Conservation (phyloP, 2,888 invertebrate genomes). For the Pomacea canaliculata region DNA sequence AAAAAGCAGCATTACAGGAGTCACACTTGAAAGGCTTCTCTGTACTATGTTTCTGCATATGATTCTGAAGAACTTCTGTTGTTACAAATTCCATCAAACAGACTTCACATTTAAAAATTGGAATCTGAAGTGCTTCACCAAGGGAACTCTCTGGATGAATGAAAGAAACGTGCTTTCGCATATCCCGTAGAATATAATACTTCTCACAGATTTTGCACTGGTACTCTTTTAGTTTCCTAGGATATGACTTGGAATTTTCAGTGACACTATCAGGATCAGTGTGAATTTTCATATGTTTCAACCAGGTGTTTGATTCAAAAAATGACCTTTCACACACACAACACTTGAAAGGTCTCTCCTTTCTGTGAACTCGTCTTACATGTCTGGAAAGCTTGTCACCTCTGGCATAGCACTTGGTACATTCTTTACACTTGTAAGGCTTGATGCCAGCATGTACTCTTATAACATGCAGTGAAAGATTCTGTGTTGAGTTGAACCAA, state of each 20-base stretch:
- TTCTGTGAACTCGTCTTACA: background rate
- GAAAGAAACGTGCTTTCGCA: background rate
- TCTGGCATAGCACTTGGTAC: conserved; percentile 8
- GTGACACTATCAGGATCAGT: background rate
- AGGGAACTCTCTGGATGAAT: conserved; percentile 5
- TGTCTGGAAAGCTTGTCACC: conserved; percentile 13
- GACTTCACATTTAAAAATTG: background rate
- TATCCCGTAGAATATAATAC: background rate
- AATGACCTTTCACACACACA: background rate
- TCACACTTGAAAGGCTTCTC: conserved; percentile 8
- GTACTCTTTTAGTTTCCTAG: background rate
- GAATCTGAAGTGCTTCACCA: conserved; percentile 1
- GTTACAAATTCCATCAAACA: conserved; percentile 12
- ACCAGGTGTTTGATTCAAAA: conserved; percentile 2
- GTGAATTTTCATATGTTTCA: conserved; percentile 2
- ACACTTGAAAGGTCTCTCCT: conserved; percentile 8
- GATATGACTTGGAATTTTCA: too few relatives aligned
- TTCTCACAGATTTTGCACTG: conserved; percentile 3
- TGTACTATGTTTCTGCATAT: conserved; percentile 4
- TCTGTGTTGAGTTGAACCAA: background rate
- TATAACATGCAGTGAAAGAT: conserved; percentile 12
- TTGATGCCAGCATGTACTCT: conserved; percentile 10
- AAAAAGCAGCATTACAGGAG: background rate
- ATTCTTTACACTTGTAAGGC: conserved; percentile 13
- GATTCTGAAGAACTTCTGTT: conserved; percentile 1